Percentiles rank a stretch among this genome's conserved stretches.
Evolutionary conservation across 2,888 invertebrate species (phyloP).

Genomic region (Torymus auratus): DNA sequence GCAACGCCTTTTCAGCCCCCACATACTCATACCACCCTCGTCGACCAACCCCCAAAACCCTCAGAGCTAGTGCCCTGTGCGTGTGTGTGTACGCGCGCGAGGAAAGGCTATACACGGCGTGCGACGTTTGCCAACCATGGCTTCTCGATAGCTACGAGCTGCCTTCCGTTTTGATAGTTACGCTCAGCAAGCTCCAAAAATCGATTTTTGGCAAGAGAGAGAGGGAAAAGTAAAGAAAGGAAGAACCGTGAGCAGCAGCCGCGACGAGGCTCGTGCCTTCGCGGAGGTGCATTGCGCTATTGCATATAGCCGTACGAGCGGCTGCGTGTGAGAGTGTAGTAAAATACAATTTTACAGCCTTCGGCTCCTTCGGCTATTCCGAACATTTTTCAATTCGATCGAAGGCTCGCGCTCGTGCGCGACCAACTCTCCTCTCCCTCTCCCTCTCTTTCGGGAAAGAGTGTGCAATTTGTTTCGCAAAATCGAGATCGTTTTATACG

Average conservation of each 20-base stretch:
- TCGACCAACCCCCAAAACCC: constrained; percentile 65
- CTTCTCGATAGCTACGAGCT: constrained; percentile 62
- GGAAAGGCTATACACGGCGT: constrained; percentile 23
- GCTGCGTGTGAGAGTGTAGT: not conserved
- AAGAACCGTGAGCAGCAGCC: not conserved
- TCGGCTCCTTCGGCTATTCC: constrained; percentile 27
- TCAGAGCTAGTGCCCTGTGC: constrained; percentile 39
- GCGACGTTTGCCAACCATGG: constrained; percentile 70
- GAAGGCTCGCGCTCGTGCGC: not conserved
- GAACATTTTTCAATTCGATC: constrained; percentile 44
- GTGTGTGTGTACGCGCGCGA: constrained; percentile 16
- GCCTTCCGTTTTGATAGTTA: constrained; percentile 51
- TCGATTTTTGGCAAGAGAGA: constrained; percentile 43
- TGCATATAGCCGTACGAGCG: not conserved
- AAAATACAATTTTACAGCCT: constrained; percentile 42
- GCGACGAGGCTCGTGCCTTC: not conserved
- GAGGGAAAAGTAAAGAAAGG: not conserved
- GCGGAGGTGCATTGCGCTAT: not conserved
- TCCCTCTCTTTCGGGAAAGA: constrained; percentile 5
- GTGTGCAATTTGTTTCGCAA: constrained; percentile 15
- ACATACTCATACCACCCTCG: constrained; percentile 70
- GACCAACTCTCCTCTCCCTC: not conserved
- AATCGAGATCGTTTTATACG: constrained; percentile 12
- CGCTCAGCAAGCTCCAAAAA: constrained; percentile 46
- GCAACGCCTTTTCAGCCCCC: constrained; percentile 71